These are phyloP conservation scores for Rhodeus uyekii DNA, from an alignment of 2,797 vertebrate genomes.

Conservation along the genomic window DNA sequence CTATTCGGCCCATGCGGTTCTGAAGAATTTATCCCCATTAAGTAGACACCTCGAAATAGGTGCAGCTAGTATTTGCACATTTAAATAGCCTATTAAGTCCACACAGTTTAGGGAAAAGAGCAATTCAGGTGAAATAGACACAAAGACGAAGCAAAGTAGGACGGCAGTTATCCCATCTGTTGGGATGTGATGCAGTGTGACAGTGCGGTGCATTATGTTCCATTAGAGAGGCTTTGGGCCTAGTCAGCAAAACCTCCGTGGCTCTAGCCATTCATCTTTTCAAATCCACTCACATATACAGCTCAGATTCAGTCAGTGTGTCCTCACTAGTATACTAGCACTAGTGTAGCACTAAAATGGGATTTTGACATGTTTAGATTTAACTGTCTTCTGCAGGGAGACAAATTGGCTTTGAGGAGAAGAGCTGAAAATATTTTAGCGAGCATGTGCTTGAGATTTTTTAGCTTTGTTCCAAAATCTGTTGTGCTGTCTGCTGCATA, in stretches of 20 bases:
- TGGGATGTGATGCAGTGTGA: conserved; percentile 45
- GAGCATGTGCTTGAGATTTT: conserved; percentile 1
- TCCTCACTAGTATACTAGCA: conserved; percentile 22
- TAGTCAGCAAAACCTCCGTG: conserved; percentile 27
- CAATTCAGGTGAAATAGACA: conserved; percentile 24
- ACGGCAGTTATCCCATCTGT: conserved; percentile 15
- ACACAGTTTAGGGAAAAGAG: conserved; percentile 8
- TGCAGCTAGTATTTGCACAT: background rate
- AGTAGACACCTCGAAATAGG: background rate
- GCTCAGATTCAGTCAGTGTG: conserved; percentile 28
- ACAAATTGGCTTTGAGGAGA: conserved; percentile 12
- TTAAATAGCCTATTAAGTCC: conserved; percentile 24
- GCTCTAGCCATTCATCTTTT: conserved; percentile 53
- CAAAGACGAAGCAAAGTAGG: conserved; percentile 9
- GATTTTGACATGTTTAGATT: conserved; percentile 58
- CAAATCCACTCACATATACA: conserved; percentile 40
- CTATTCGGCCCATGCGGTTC: background rate
- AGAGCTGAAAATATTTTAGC: conserved; percentile 16
- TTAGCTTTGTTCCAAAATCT: conserved; percentile 15
- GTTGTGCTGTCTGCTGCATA: background rate
- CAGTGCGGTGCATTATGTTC: conserved; percentile 47
- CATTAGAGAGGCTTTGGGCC: conserved; percentile 31
- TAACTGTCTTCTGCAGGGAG: background rate
- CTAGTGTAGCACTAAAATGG: conserved; percentile 41
- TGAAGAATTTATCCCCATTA: conserved; percentile 2